A percentile compares a stretch with the other conserved stretches of the same genome.
Conservation (phyloP, 1,140 invertebrate genomes). For the Drosophila kepulauana region DNA sequence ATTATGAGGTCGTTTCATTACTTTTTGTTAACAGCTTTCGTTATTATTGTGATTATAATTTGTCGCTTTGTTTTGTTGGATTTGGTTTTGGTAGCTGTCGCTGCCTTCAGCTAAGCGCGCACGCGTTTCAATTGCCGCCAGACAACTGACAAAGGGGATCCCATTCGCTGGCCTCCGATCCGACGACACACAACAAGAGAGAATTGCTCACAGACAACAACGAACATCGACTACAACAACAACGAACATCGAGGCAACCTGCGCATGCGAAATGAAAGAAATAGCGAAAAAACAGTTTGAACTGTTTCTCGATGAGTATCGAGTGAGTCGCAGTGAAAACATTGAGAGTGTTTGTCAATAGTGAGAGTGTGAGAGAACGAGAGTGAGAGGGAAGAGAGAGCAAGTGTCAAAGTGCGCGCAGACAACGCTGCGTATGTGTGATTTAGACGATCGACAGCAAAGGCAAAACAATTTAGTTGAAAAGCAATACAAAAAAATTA, state of each 20-base stretch:
- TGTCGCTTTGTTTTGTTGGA: too few species aligned
- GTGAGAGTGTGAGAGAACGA: conserved; percentile 16
- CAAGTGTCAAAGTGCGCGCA: conserved; percentile 15
- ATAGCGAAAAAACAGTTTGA: conserved; percentile 23
- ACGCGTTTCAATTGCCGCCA: conserved; percentile 70
- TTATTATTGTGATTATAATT: conserved; percentile 21
- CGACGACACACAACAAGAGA: conserved; percentile 5
- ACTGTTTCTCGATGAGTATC: conserved; percentile 20
- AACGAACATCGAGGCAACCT: conserved; percentile 42
- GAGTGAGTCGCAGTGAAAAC: conserved; percentile 20
- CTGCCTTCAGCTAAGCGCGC: conserved; percentile 64
- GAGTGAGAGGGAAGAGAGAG: conserved; percentile 3
- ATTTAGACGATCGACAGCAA: conserved; percentile 14
- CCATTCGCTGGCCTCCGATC: conserved; percentile 29
- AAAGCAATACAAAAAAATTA: not conserved
- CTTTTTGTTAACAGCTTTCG: conserved; percentile 30
- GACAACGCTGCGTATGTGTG: conserved; percentile 35
- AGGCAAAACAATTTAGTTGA: conserved; percentile 4
- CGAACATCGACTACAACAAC: conserved; percentile 11
- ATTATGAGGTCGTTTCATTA: conserved; percentile 26
- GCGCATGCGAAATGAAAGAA: conserved; percentile 69
- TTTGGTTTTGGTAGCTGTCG: conserved; percentile 50
- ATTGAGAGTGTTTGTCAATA: conserved; percentile 2
- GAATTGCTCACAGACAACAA: conserved; percentile 23
- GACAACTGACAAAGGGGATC: conserved; percentile 64